Conservation (phyloP, 2,888 invertebrate species). For the Cryptus viduatorius region DNA sequence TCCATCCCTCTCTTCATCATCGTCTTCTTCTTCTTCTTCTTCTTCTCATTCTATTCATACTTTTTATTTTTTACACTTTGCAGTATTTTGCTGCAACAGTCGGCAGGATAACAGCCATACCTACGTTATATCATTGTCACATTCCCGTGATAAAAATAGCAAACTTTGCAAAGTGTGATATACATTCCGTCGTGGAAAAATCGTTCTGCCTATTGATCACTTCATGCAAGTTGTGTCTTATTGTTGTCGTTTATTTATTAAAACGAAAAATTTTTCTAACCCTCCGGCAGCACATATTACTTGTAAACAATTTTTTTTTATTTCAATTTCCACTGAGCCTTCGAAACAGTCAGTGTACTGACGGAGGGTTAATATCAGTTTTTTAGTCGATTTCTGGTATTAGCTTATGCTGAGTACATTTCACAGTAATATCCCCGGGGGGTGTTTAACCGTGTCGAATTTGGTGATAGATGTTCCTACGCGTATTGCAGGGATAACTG, state of each 20-base stretch:
- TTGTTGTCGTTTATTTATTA: too few relatives aligned
- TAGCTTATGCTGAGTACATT: too few relatives aligned
- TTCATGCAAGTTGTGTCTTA: background rate
- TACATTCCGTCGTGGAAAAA: background rate
- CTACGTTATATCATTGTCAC: slow-evolving; percentile 63
- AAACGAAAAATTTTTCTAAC: too few relatives aligned
- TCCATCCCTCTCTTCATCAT: slow-evolving; percentile 18
- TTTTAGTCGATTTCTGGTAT: too few relatives aligned
- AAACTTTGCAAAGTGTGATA: background rate
- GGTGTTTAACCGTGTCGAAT: background rate
- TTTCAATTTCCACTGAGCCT: too few relatives aligned
- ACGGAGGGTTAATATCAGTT: too few relatives aligned
- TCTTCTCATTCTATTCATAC: slow-evolving; percentile 31
- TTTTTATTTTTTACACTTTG: slow-evolving; percentile 45
- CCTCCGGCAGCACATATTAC: too few relatives aligned
- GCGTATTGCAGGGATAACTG: background rate
- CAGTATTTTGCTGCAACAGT: slow-evolving; percentile 64
- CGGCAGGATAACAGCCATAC: slow-evolving; percentile 76
- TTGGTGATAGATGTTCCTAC: background rate
- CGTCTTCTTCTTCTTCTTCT: slow-evolving; percentile 38
- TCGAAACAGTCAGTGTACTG: too few relatives aligned
- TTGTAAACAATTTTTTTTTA: too few relatives aligned
- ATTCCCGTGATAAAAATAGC: background rate
- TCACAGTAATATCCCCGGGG: background rate
- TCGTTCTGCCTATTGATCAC: background rate